Base-by-base conservation (phyloP, 2,888 invertebrate species). In the Cantharis rustica region DNA sequence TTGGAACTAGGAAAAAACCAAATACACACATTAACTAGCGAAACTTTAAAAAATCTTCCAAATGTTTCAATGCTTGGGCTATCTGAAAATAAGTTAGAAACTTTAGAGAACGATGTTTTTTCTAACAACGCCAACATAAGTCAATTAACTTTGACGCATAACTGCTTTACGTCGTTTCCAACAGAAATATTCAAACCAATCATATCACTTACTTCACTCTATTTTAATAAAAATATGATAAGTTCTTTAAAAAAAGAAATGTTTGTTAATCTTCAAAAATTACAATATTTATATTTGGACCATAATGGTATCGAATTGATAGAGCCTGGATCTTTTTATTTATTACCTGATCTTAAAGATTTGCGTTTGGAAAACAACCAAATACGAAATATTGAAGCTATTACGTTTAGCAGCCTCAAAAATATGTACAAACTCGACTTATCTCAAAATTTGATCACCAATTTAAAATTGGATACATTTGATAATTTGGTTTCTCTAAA, bases 1-100 rank as follows among this genome's bases (percentile, higher is more conserved):
- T 68, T 77, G 23, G 70, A 75, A 16, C 9, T 77, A 16, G 75
- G 77, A 11, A 23, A 70, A 1, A 77, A 77, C 20, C 20, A 47
- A 26, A 16, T 75, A 7, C 31, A 66, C 16, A 31, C 47, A 61
- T 11, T 75, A 26, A 61, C 13, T 9, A 10, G 15, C 5, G 16
- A 75, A 47, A 61, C 20, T 1, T 27, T 75, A 0, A 11, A 31
- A 10, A 16, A 17, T 1, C 13, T 75, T 20, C 4, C 23, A 66
- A 16, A 11, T 15, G 26, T 75, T 0, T 10, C 71, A 10, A 63
- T 31, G 2, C 31, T 75, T 16, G 66, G 17, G 9, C 15, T 75
- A 11, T 61, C 47, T 3, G 61, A 16, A 16, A 75, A 75, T 31
- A 20, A 64, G 7, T 17, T 75, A 16, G 31, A 61, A 10, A 66